These are phyloP conservation scores for Laothoe populi DNA, from an alignment of 2,888 invertebrate genomes.

Conservation along the genomic window DNA sequence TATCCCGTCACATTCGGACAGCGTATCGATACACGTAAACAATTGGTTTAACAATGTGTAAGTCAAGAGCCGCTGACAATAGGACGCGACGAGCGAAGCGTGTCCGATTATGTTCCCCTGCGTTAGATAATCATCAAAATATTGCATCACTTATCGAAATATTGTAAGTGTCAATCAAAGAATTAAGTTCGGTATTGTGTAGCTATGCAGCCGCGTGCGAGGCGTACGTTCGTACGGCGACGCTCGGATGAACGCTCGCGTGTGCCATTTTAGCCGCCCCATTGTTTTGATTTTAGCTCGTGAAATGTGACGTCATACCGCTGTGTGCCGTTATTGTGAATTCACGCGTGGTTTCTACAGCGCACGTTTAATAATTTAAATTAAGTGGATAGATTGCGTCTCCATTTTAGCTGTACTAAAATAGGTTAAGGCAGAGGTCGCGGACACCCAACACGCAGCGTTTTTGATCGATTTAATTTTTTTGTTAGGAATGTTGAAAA, in stretches of 20 bases:
- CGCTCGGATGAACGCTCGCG: constrained; percentile 58
- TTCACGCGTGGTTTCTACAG: neutral
- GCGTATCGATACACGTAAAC: constrained; percentile 36
- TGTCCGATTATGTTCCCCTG: constrained; percentile 66
- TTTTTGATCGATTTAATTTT: too few relatives aligned
- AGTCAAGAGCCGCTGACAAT: constrained; percentile 54
- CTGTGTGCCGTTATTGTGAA: constrained; percentile 31
- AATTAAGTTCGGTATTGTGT: constrained; percentile 81
- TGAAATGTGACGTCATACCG: constrained; percentile 61
- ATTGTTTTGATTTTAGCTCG: constrained; percentile 76
- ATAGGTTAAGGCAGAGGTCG: too few relatives aligned
- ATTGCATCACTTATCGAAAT: constrained; percentile 85
- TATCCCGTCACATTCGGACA: constrained; percentile 24
- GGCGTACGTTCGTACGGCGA: constrained; percentile 46
- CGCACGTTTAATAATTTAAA: neutral
- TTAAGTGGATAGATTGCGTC: neutral
- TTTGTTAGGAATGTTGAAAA: too few relatives aligned
- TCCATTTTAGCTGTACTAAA: too few relatives aligned
- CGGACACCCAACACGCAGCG: too few relatives aligned
- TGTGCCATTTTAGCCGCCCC: constrained; percentile 67
- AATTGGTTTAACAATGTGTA: constrained; percentile 40
- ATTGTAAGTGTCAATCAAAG: constrained; percentile 86
- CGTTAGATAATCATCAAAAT: constrained; percentile 82
- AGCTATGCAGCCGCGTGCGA: constrained; percentile 64
- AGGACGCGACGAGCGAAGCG: constrained; percentile 59